Conservation (phyloP, 1,140 invertebrate species). For the Drosophila cardini region DNA sequence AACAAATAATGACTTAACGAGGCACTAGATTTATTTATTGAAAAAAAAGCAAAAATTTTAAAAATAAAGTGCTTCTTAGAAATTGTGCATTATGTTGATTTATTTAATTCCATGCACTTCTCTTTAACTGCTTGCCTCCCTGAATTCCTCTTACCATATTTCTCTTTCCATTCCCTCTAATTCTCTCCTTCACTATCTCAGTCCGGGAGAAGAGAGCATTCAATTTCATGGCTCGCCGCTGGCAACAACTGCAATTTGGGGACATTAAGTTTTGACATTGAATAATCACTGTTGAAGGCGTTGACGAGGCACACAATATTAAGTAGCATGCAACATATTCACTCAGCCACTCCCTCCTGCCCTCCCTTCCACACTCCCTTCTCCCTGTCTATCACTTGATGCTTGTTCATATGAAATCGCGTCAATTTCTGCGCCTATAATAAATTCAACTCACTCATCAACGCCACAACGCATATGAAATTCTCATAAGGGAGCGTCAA, state of each 20-base stretch:
- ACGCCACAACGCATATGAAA: conserved; percentile 61
- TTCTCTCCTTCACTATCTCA: background rate
- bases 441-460: conserved; percentile 78
- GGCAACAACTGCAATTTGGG: conserved; percentile 78
- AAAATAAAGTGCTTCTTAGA: no score
- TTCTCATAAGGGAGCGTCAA: conserved; percentile 67
- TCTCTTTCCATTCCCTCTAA: background rate
- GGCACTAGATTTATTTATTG: no score
- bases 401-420: conserved; percentile 40
- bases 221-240: conserved; percentile 77
- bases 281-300: conserved; percentile 77
- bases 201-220: conserved; percentile 51
- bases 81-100: no score
- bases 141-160: background rate
- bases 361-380: conserved; percentile 2
- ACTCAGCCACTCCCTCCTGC: background rate
- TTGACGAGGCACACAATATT: conserved; percentile 58
- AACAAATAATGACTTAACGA: no score
- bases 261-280: conserved; percentile 79
- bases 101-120: background rate
- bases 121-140: background rate
- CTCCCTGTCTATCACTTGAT: background rate
- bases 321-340: conserved; percentile 5
- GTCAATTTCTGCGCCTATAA: conserved; percentile 70
- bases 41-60: no score